Percentiles rank a stretch among this genome's conserved stretches.
These are phyloP conservation scores for Eumerus sabulonum DNA, from an alignment of 2,888 invertebrate species.

Conservation along the genomic window DNA sequence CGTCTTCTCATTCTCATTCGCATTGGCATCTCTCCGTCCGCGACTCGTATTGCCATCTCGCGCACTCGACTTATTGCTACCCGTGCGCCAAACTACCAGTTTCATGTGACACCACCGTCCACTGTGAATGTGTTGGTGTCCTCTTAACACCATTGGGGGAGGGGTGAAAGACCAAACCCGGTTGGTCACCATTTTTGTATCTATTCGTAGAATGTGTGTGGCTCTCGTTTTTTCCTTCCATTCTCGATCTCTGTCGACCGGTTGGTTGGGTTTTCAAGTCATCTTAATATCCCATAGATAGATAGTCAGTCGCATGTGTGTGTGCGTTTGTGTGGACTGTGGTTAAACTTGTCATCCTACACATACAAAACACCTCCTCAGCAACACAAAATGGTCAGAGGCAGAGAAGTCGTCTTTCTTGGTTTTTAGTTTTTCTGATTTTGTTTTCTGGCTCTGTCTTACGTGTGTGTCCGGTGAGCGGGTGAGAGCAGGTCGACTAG, in stretches of 20 bases:
- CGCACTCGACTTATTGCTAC: conserved; percentile 34
- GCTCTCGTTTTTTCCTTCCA: conserved; percentile 53
- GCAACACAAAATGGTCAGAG: conserved; percentile 53
- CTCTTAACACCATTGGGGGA: conserved; percentile 51
- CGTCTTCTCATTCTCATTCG: conserved; percentile 40
- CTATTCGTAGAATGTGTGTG: conserved; percentile 58
- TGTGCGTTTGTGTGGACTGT: conserved; percentile 69
- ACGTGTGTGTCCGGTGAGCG: conserved; percentile 52
- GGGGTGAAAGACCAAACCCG: conserved; percentile 65
- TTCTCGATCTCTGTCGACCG: conserved; percentile 61
- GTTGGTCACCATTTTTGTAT: conserved; percentile 69
- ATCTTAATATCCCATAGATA: conserved; percentile 4
- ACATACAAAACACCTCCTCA: conserved; percentile 21
- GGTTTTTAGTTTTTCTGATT: conserved; percentile 55
- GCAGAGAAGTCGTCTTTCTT: conserved; percentile 63
- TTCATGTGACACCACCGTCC: conserved; percentile 51
- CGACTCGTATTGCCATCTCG: conserved; percentile 56
- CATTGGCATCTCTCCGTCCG: conserved; percentile 42
- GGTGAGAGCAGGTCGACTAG: conserved; percentile 44
- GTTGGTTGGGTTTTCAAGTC: conserved; percentile 51
- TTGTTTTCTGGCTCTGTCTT: conserved; percentile 71
- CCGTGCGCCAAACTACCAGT: conserved; percentile 6
- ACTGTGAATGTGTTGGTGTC: conserved; percentile 43
- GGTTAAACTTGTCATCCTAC: conserved; percentile 75
- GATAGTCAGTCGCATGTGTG: too few relatives aligned